Evolutionary conservation across 1,140 invertebrate species (phyloP).

Genomic region (Euura lappo): DNA sequence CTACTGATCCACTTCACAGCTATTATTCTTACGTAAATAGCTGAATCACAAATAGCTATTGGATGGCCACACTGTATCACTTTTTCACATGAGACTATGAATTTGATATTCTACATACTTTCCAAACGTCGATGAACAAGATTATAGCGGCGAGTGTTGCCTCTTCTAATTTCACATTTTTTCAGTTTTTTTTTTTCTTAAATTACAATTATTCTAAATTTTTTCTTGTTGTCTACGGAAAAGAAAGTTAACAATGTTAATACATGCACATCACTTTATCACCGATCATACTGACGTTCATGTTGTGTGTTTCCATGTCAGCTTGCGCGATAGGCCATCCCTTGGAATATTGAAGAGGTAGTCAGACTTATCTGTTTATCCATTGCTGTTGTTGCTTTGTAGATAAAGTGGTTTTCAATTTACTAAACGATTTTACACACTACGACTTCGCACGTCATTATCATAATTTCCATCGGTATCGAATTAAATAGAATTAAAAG

Average conservation of each 20-base stretch:
- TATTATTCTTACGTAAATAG: no score
- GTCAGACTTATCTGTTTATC: slow-evolving; percentile 53
- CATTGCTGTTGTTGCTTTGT: slow-evolving; percentile 50
- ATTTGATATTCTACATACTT: no score
- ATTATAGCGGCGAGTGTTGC: no score
- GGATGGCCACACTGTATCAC: no score
- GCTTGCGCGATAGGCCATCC: slow-evolving; percentile 58
- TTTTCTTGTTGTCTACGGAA: slow-evolving; percentile 41
- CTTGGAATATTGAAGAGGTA: slow-evolving; percentile 61
- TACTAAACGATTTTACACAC: slow-evolving; percentile 12
- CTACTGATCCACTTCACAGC: no score
- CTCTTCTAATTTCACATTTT: neutral
- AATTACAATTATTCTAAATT: neutral
- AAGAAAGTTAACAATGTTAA: slow-evolving; percentile 33
- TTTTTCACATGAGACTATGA: no score
- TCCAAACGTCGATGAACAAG: no score
- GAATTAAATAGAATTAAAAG: neutral
- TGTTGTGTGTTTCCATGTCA: slow-evolving; percentile 58
- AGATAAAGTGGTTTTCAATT: slow-evolving; percentile 56
- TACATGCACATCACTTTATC: slow-evolving; percentile 15
- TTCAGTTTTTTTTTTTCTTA: neutral
- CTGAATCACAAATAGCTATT: no score
- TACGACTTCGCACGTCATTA: neutral
- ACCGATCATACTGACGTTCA: slow-evolving; percentile 51
- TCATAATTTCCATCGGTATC: neutral